Conservation (phyloP, 2,888 invertebrate species). For the Nyleta sp. region DNA sequence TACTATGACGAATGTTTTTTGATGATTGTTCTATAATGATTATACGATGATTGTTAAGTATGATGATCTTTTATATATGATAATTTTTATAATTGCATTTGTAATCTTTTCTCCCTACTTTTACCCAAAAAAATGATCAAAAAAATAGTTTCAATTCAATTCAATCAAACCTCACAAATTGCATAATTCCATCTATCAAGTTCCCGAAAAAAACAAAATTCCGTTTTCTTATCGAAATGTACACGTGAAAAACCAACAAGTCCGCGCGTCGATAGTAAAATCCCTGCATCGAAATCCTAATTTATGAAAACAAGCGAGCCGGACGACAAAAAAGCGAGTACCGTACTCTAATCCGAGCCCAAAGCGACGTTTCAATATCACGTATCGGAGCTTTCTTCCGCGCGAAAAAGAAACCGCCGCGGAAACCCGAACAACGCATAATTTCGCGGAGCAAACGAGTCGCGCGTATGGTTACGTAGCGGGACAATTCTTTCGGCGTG, state of each 20-base stretch:
- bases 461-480: slow-evolving; percentile 44
- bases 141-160: too few species aligned
- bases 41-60: too few species aligned
- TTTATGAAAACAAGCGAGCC: slow-evolving; percentile 20
- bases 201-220: too few species aligned
- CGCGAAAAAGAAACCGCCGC: slow-evolving; percentile 12
- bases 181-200: too few species aligned
- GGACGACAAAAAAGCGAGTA: slow-evolving; percentile 25
- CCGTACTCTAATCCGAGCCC: slow-evolving; percentile 8
- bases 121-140: too few species aligned
- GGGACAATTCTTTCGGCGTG: slow-evolving; percentile 54
- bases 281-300: slow-evolving; percentile 1
- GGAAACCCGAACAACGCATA: slow-evolving; percentile 48
- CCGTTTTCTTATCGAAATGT: too few species aligned
- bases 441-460: slow-evolving; percentile 56
- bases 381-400: slow-evolving; percentile 30
- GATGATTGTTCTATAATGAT: too few species aligned
- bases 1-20: too few species aligned
- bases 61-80: too few species aligned
- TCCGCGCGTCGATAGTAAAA: not conserved
- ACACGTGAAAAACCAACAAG: not conserved
- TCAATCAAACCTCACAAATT: too few species aligned
- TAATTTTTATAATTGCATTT: too few species aligned
- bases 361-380: slow-evolving; percentile 17
- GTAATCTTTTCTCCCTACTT: too few species aligned